Evolutionary conservation across 2,797 vertebrate genomes (phyloP), one percentile per base, ranked within the genome.

Genomic region (Danio albolineatus): DNA sequence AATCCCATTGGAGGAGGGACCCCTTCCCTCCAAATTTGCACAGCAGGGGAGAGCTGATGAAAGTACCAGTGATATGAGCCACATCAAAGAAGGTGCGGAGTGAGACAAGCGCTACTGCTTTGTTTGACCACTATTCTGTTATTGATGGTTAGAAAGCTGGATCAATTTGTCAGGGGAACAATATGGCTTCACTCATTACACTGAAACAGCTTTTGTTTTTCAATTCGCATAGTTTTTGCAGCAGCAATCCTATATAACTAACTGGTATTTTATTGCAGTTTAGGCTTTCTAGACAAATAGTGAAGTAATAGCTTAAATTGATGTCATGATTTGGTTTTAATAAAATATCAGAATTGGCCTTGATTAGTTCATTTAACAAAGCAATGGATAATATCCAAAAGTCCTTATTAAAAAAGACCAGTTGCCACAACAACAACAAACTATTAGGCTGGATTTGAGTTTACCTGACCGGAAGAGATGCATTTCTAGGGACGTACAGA

Each of bases 41-140:
- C 90, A 90, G 92, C 87, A 48, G 91, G 91, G 87, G 79, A 81
- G 66, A n/a, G 46, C 82, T 90, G 90, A 92, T 91, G 90, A 91
- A 92, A 91, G 89, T 83, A 73, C 74, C 83, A 84, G 87, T 83
- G 91, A 91, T 91, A 91, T 81, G 88, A 90, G 85, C 76, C 81
- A 90, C 90, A 90, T 90, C 85, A 92, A 91, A 91, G 89, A 83
- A 90, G 86, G 88, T 88, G 71, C 16, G 2, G 51, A 80, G 84
- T 87, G 88, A 67, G 70, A 73, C 60, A 2, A 70, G 80, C 86
- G 88, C 85, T 88, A 62, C 80, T 77, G 86, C 85, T 87, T 80
- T 80, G 85, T 80, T 85, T 87, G 79, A 84, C 88, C 86, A 76
- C 82, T 44, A 65, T 84, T 75, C 88, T 71, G 44, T 88, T 86